Evolutionary conservation across 1,140 invertebrate genomes (phyloP).

Genomic region (Trinorchestia longiramus): DNA sequence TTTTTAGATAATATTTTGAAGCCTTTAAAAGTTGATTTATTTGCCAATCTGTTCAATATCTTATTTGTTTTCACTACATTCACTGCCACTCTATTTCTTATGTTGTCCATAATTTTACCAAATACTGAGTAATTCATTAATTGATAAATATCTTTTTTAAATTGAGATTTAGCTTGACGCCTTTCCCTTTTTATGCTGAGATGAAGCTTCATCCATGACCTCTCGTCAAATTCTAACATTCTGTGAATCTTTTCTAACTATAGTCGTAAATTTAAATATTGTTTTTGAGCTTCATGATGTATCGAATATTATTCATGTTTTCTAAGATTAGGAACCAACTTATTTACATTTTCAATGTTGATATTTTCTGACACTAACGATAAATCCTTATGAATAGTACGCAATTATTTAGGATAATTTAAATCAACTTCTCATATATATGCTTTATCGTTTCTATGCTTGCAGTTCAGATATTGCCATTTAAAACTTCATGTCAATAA

Average conservation of each 20-base stretch:
- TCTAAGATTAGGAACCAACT: slow-evolving; percentile 16
- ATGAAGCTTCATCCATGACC: slow-evolving; percentile 69
- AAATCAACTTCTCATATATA: slow-evolving; percentile 52
- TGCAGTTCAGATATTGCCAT: background rate
- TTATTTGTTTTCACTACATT: slow-evolving; percentile 16
- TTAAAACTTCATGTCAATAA: slow-evolving; percentile 22
- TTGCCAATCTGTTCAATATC: slow-evolving; percentile 11
- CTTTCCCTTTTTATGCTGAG: slow-evolving; percentile 69
- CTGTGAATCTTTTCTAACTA: slow-evolving; percentile 67
- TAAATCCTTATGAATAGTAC: background rate
- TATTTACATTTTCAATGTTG: background rate
- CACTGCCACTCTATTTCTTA: slow-evolving; percentile 37
- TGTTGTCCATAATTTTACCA: slow-evolving; percentile 20
- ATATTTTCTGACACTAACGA: background rate
- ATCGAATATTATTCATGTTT: slow-evolving; percentile 63
- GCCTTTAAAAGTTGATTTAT: slow-evolving; percentile 31
- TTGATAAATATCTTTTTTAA: slow-evolving; percentile 70
- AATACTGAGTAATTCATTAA: slow-evolving; percentile 46
- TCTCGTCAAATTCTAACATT: slow-evolving; percentile 69
- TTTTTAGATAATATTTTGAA: slow-evolving; percentile 43
- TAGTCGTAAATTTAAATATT: too few species aligned
- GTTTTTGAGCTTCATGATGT: slow-evolving; percentile 61
- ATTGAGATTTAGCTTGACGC: slow-evolving; percentile 68
- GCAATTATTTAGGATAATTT: background rate
- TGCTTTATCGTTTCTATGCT: background rate